Evolutionary conservation across 2,797 vertebrate species (phyloP), one percentile per base, ranked within the genome.

Genomic region (Alca torda): DNA sequence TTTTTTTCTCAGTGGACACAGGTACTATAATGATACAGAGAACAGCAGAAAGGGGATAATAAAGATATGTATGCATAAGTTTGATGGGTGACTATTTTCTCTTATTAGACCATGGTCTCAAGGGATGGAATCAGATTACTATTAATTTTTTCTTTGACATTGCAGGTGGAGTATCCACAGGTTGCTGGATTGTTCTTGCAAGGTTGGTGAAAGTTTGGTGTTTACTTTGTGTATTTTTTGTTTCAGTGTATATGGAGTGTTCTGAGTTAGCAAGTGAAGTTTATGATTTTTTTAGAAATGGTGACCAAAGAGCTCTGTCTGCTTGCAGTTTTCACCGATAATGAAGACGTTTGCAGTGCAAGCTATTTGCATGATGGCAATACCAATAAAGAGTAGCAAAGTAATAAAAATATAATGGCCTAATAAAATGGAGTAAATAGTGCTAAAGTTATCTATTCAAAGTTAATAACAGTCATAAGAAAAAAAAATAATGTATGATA

Each of bases 321-420:
- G 41, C n/a, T 87, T 86, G 48, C 16, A 74, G 5, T 84, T 90
- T 93, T 82, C 53, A 41, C 61, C 63, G 41, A 67, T 89, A 94
- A 95, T 92, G 69, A 96, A 83, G 73, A 45, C 6, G 50, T 77
- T 93, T 79, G 37, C 60, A 80, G 37, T 73, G 19, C 14, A 94
- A 57, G 33, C 33, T 53, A 59, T 73, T 78, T 88, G 41, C 74
- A 64, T 67, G 11, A 78, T 78, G 35, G 31, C 19, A 78, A 78
- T 94, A 91, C 91, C 33, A 91, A 87, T 92, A 93, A 87, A 64
- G 24, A 72, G 11, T n/a, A 91, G 23, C 31, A 91, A 86, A 88
- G 57, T 84, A 90, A 93, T 92, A 92, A 87, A 94, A 93, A 95
- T 80, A 64, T 80, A 77, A 90, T 87, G 26, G 19, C 25, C 45